Evolutionary conservation across 2,113 vertebrate species (phyloP).

Genomic region (Aptenodytes forsteri): DNA sequence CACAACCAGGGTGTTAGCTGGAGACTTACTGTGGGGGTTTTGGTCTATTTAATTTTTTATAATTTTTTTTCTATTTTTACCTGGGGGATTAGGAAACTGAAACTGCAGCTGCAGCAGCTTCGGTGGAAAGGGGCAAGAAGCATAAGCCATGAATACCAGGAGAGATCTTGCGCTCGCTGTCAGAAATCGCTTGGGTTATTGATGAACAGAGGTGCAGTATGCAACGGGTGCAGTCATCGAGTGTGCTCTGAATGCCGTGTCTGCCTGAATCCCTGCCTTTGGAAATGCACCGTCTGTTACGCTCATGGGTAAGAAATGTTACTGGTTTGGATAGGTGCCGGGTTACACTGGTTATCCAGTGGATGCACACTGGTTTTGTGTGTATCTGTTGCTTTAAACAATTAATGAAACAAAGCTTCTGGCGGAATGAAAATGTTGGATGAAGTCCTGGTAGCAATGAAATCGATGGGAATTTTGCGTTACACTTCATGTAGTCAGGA

Average conservation of each 20-base stretch:
- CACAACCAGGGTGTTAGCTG: not conserved
- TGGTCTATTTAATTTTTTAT: not conserved
- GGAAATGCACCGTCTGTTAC: slow-evolving; percentile 89
- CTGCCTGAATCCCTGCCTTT: slow-evolving; percentile 54
- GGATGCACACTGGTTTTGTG: not conserved
- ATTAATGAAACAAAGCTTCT: not conserved
- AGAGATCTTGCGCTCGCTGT: slow-evolving; percentile 86
- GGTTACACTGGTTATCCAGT: not conserved
- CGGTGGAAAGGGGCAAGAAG: slow-evolving; percentile 74
- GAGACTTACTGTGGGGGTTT: not conserved
- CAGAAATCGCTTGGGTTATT: slow-evolving; percentile 79
- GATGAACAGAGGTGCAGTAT: slow-evolving; percentile 84
- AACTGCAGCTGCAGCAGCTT: slow-evolving; percentile 82
- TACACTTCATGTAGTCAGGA: not conserved
- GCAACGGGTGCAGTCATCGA: slow-evolving; percentile 88
- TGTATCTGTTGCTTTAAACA: not conserved
- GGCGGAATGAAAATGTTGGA: not conserved
- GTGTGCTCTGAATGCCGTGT: slow-evolving; percentile 86
- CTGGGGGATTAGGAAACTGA: slow-evolving; percentile 80
- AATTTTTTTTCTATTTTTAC: not conserved
- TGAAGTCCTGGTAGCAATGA: not conserved
- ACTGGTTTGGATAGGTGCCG: not conserved
- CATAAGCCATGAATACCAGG: slow-evolving; percentile 51
- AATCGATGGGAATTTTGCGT: not conserved
- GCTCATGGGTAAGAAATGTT: slow-evolving; percentile 79